phyloP scores from a whole-genome alignment of 2,797 vertebrate genomes.

The Gallinago stenura region DNA sequence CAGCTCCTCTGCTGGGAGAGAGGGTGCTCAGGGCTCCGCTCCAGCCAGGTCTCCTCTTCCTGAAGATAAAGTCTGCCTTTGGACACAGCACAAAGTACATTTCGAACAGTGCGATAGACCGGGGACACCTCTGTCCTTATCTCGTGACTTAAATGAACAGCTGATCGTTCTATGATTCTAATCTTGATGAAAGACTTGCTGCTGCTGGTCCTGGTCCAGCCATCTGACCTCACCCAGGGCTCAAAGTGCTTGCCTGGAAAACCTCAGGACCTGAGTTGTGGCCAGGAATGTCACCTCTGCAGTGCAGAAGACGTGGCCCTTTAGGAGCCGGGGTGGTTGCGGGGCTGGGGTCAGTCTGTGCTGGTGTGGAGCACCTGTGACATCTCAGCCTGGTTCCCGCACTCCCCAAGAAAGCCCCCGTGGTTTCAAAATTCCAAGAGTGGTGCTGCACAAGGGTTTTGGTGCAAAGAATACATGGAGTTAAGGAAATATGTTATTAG shows the following conservation, averaged over 20 bases:
- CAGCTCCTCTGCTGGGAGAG: neutral
- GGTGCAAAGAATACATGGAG: neutral
- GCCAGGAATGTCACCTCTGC: neutral
- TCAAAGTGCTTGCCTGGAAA: neutral
- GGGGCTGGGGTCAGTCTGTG: neutral
- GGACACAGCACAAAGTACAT: neutral
- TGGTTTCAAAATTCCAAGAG: neutral
- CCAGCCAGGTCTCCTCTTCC: neutral
- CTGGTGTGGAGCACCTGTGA: rapidly evolving
- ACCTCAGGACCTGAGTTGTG: neutral
- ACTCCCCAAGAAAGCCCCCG: neutral
- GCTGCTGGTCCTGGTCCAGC: neutral
- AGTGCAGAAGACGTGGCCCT: neutral
- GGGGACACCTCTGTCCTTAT: neutral
- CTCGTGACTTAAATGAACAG: neutral
- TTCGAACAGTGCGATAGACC: neutral
- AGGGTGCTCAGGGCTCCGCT: neutral
- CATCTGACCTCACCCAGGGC: neutral
- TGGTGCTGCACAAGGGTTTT: neutral
- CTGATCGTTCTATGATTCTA: neutral
- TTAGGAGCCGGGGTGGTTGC: neutral
- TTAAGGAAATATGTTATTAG: neutral
- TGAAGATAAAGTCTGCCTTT: neutral
- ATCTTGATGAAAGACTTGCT: neutral
- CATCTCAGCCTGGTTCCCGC: neutral